Base-by-base conservation (phyloP, 2,113 vertebrate genomes). In the Mastomys natalensis region DNA sequence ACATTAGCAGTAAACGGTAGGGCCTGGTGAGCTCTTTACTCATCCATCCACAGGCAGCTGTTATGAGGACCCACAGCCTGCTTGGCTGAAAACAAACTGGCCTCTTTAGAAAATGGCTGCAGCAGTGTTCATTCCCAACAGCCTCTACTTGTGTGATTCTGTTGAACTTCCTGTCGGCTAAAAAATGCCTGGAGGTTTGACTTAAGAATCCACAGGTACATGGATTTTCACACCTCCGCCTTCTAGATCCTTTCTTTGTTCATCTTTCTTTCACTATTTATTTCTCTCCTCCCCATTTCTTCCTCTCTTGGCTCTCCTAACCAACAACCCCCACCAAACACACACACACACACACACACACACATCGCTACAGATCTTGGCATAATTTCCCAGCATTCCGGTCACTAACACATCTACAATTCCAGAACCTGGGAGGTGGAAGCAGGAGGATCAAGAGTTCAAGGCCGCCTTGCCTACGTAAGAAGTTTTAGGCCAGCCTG, bases 141-240 rank as follows among this genome's bases (percentile, higher is more conserved):
- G 48, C n/a, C 15, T 81, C n/a, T 43, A 24, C 22, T 66, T 22
- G 15, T 72, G 78, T 62, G 7, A 13, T 45, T 53, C 60, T 55
- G 48, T 9, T n/a, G 86, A 60, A 7, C n/a, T 16, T 70, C 12
- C 37, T 78, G 40, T 55, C 84, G 4, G 2, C n/a, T 81, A 17
- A 40, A 80, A 66, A 80, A 10, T 21, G 0, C 34, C n/a, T 13
- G 24, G 11, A 37, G n/a, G 7, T 64, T 45, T 26, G 6, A 53
- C 84, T 26, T 78, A 60, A 37, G 55, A 60, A 58, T 40, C 55
- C 78, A 81, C 3, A 17, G 37, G 13, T 16, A 0, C 2, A 1
- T 9, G 3, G 1, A 1, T 31, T 26, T 31, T 24, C 31, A 22
- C 10, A 3, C 3, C 10, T 22, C 37, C 0, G 17, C 10, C 16